Percentiles rank a stretch among this genome's conserved stretches.
These are phyloP conservation scores for Hirundichthys speculiger DNA, from an alignment of 2,113 vertebrate genomes.

Conservation along the genomic window DNA sequence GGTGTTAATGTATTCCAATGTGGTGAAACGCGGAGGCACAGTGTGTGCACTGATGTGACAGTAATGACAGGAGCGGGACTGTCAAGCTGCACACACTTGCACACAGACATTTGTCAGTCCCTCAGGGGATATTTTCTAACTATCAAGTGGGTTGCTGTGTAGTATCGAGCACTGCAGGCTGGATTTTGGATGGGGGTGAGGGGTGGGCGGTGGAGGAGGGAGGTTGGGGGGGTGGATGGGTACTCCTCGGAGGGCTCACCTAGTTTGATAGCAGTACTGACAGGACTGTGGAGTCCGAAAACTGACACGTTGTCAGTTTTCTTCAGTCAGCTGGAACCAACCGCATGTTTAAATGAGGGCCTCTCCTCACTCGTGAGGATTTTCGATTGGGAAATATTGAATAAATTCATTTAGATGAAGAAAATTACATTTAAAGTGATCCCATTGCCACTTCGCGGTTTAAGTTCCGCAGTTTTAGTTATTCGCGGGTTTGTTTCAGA, in stretches of 20 bases:
- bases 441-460: too few relatives aligned
- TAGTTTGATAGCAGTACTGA: constrained; percentile 53
- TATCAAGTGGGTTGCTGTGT: constrained; percentile 29
- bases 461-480: too few relatives aligned
- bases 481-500: too few relatives aligned
- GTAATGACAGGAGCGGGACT: constrained; percentile 56
- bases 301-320: constrained; percentile 58
- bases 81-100: constrained; percentile 41
- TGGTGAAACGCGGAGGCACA: constrained; percentile 43
- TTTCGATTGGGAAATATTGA: neutral
- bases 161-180: constrained; percentile 20
- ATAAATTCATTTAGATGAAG: neutral
- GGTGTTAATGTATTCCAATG: constrained; percentile 69
- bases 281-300: constrained; percentile 45
- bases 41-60: constrained; percentile 66
- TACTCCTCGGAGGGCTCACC: constrained; percentile 28
- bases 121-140: constrained; percentile 38
- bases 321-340: constrained; percentile 46
- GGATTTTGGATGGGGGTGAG: constrained; percentile 12
- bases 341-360: constrained; percentile 55
- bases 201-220: neutral
- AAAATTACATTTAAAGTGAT: too few relatives aligned
- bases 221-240: too few relatives aligned
- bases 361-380: constrained; percentile 30
- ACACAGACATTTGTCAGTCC: constrained; percentile 34